Conservation (phyloP, 2,113 vertebrate species). For the Oreochromis niloticus region DNA sequence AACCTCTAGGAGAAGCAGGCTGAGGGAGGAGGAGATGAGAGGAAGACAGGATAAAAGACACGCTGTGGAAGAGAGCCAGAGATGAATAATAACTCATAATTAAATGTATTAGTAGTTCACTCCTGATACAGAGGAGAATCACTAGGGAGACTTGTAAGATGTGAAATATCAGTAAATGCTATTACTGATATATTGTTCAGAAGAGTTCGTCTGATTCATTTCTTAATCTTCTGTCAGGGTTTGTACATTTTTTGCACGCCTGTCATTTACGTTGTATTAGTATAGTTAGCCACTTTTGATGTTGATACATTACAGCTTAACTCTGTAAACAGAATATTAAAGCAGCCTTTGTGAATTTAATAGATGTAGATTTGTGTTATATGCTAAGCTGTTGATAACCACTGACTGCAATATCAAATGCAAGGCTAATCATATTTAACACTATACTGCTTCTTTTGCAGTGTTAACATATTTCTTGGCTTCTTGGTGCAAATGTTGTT, state of each 20-base stretch:
- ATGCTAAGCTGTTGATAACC: background rate
- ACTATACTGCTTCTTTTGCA: background rate
- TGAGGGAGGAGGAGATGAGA: background rate
- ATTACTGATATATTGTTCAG: background rate
- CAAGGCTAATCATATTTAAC: background rate
- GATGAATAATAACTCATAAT: too few relatives aligned
- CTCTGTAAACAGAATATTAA: background rate
- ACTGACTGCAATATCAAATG: background rate
- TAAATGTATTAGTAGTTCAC: background rate
- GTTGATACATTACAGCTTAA: background rate
- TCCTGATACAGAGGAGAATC: background rate
- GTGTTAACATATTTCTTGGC: background rate
- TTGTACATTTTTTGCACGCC: background rate
- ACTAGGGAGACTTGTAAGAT: background rate
- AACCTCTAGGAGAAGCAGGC: background rate
- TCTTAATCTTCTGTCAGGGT: background rate
- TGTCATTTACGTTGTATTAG: background rate
- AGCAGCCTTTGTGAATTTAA: background rate
- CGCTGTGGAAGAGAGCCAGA: too few relatives aligned
- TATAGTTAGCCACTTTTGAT: background rate
- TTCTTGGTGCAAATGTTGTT: constrained; percentile 4
- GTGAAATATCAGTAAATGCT: background rate
- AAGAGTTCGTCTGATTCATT: background rate
- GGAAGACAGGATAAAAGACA: too few relatives aligned
- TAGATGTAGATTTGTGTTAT: constrained; percentile 7